These are phyloP conservation scores for Bombus consobrinus DNA, from an alignment of 1,140 invertebrate species.

Conservation along the genomic window DNA sequence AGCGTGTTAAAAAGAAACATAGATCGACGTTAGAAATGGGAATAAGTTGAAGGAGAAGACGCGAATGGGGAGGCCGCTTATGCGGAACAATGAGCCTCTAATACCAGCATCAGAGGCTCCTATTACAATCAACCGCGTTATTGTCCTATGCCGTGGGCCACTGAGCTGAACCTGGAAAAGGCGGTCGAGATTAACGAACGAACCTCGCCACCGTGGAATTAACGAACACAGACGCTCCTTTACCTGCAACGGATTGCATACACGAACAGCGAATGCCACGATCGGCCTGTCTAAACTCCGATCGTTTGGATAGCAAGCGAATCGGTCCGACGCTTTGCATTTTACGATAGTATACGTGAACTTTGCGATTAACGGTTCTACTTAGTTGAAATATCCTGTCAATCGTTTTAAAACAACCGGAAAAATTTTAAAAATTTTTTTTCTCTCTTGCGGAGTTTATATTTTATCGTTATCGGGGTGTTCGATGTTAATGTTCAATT, in stretches of 20 bases:
- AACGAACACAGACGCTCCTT: conserved; percentile 32
- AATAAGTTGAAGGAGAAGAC: conserved; percentile 48
- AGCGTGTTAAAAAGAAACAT: not conserved
- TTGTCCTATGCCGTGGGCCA: conserved; percentile 56
- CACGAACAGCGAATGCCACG: not conserved
- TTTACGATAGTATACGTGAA: not conserved
- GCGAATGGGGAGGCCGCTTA: conserved; percentile 43
- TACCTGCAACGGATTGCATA: conserved; percentile 2
- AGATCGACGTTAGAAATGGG: conserved; percentile 14
- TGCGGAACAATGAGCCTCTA: conserved; percentile 64
- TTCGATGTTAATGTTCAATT: too few relatives aligned
- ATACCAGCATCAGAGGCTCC: conserved; percentile 50
- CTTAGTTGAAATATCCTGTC: not conserved
- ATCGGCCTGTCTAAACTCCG: not conserved
- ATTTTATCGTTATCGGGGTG: too few relatives aligned
- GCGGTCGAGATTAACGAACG: conserved; percentile 61
- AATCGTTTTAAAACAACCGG: too few relatives aligned
- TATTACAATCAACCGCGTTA: conserved; percentile 71
- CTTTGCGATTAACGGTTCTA: not conserved
- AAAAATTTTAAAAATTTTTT: too few relatives aligned
- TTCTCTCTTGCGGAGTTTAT: too few relatives aligned
- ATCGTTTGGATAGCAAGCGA: not conserved
- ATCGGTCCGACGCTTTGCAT: not conserved
- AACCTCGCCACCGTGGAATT: conserved; percentile 43
- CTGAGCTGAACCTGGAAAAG: conserved; percentile 58